Evolutionary conservation across 2,113 vertebrate species (phyloP), one percentile per base, ranked within the genome.

Genomic region (Dermatemys mawii): DNA sequence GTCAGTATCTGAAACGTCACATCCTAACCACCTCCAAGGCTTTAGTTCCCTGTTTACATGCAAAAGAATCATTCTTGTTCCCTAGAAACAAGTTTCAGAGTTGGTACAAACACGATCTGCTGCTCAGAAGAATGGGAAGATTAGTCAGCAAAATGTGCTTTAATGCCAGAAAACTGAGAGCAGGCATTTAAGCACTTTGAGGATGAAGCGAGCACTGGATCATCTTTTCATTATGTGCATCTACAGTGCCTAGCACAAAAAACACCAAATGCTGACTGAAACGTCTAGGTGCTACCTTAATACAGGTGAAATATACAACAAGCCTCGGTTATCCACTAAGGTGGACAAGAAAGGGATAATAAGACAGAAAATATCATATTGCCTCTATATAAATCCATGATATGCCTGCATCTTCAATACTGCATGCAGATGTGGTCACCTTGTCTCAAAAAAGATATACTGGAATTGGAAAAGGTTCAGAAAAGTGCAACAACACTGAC

Each of bases 61-160:
- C 93, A 92, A 92, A 91, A 55, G 12, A 93, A 91, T 49, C 7
- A 1, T 48, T 84, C 16, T 51, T 49, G 4, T 0, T n/a, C 67
- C 75, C 86, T 24, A 51, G 29, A 94, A 96, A 94, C 90, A 96
- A 95, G 92, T 49, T 53, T 95, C 87, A 35, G 35, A 82, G 57
- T 92, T 89, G 92, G 93, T 82, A 89, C 0, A 48, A 96, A 93
- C 82, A 93, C 88, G 27, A 7, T 67, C 50, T 95, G 85, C 54
- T 92, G 88, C 91, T 93, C 94, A 89, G 67, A 79, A 81, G 80
- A 86, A 84, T 79, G 55, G 92, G 94, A 96, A 78, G 82, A 96
- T 83, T 24, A 44, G 93, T 70, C 80, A 91, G 91, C 35, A 95
- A 92, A 95, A 90, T 38, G 79, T 89, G 49, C 60, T 92, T 83